Base-by-base conservation (phyloP, 1,140 invertebrate genomes). In the Acromyrmex charruanus region DNA sequence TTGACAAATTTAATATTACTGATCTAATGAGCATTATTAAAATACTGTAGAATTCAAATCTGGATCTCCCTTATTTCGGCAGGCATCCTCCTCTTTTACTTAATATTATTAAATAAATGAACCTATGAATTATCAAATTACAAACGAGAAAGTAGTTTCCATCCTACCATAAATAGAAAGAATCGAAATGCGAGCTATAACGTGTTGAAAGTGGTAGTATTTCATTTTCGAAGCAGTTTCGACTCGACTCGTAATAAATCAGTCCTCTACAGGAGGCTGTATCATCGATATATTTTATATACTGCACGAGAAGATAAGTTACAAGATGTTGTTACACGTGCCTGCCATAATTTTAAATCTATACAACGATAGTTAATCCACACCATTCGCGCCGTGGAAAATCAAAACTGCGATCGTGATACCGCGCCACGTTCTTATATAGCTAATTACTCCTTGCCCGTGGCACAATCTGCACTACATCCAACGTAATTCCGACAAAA, bases 171-270 rank as follows among this genome's bases (percentile, higher is more conserved):
- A 44, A 16, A 58, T 7, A 49, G 58, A 28, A 9, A 49, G 12
- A 74, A 74, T 31, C 9, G 25, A 49, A 21, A 21, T 35, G 21
- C 14, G 25, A 49, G 21, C 16, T 44, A 35, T 12, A 53, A 28
- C n/a, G 72, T 16, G 61, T 18, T 58, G 39, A 25, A 21, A 61
- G n/a, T 53, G 39, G 80, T 55, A 44, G 31, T 82, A 74, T 61
- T 82, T 82, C 18, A 61, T 82, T 25, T 74, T 74, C 21, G 68
- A 21, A 82, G 58, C 39, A 44, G 35, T 28, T 44, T 44, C 68
- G 39, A 72, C 21, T 81, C 53, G 21, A 82, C 69, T 59, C 28
- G 44, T 63, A 61, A 75, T 74, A 84, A 81, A 84, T 84, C 80
- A 61, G 21, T 28, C 28, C 10, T 28, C 16, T 49, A 65, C 28